These are phyloP conservation scores for Hymenochirus boettgeri DNA, from an alignment of 2,113 vertebrate genomes.

Conservation along the genomic window DNA sequence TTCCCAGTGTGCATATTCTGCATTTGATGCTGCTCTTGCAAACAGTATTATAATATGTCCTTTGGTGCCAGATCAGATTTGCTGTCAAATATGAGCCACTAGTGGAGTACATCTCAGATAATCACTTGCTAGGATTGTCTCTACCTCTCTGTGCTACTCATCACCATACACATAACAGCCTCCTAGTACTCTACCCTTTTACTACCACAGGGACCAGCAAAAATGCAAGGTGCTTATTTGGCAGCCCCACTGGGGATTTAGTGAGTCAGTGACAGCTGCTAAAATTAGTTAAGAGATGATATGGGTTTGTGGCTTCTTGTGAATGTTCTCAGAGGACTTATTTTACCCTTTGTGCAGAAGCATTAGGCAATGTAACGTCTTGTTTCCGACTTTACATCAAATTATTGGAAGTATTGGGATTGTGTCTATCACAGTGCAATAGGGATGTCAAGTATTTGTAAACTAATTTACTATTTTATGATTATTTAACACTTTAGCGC, in stretches of 20 bases:
- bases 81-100: background rate
- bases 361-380: background rate
- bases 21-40: background rate
- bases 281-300: background rate
- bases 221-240: conserved; percentile 1
- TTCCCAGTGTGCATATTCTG: background rate
- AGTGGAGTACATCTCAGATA: background rate
- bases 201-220: background rate
- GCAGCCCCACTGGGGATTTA: background rate
- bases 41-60: background rate
- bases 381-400: background rate
- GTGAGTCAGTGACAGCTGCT: background rate
- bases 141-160: background rate
- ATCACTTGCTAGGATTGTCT: background rate
- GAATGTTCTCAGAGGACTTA: background rate
- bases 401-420: background rate
- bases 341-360: background rate
- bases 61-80: background rate
- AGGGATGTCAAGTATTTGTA: too few relatives aligned
- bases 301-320: background rate
- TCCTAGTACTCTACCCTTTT: background rate
- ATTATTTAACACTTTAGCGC: too few relatives aligned
- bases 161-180: background rate
- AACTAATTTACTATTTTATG: too few relatives aligned
- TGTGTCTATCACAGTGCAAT: background rate